Conservation (phyloP, 53 echinoderm and acorn worm genomes). For the Mesocentrotus franciscanus region DNA sequence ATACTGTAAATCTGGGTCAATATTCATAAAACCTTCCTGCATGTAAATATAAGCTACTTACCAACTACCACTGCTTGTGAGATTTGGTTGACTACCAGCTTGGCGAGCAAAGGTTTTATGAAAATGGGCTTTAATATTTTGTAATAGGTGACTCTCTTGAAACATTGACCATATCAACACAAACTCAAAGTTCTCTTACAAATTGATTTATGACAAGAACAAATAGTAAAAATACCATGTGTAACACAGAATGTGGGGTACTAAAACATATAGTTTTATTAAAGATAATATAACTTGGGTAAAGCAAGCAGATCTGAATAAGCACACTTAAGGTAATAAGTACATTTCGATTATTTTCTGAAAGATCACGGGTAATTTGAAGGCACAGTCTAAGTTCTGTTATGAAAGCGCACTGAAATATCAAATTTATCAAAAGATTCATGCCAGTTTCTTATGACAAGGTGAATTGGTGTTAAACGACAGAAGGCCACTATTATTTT, state of each 20-base stretch:
- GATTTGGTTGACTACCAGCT: neutral
- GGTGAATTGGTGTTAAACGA: neutral
- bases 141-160: neutral
- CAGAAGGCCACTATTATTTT: neutral
- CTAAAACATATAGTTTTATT: slow-evolving; percentile 67
- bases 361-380: slow-evolving; percentile 50
- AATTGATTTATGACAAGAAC: neutral
- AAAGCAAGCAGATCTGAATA: slow-evolving; percentile 44
- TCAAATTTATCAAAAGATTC: neutral
- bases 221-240: neutral
- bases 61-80: neutral
- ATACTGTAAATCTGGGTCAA: neutral
- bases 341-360: neutral
- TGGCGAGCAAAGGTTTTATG: neutral
- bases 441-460: neutral
- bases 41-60: neutral
- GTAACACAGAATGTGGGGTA: slow-evolving; percentile 1
- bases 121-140: neutral
- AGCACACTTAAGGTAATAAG: slow-evolving; percentile 45
- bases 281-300: slow-evolving; percentile 7
- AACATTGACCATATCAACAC: neutral
- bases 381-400: slow-evolving; percentile 35
- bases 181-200: neutral
- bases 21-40: neutral
- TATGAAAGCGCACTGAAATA: neutral